A percentile compares a stretch with the other conserved stretches of the same genome.
phyloP scores from a whole-genome alignment of 30 jellyfish, hydroid and myxozoan genomes.

The Catostylus mosaicus region DNA sequence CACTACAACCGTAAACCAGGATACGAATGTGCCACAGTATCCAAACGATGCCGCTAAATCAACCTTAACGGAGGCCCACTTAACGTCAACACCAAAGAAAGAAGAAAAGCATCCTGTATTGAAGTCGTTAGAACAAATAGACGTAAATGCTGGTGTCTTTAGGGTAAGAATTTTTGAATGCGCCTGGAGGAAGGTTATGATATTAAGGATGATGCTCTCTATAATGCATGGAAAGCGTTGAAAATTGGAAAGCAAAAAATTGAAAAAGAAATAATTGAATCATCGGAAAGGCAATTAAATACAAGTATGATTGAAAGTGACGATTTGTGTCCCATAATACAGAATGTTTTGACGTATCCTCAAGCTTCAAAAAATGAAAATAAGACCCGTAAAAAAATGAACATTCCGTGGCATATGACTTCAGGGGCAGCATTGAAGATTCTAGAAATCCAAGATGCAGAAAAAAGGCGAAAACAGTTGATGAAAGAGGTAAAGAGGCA shows the following conservation, averaged over 20 bases:
- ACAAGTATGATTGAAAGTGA: no score
- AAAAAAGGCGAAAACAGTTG: no score
- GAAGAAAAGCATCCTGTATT: slow-evolving; percentile 5
- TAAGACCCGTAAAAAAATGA: no score
- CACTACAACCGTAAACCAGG: no score
- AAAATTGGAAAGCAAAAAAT: neutral
- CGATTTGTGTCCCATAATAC: slow-evolving; percentile 38
- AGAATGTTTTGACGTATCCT: no score
- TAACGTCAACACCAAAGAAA: slow-evolving; percentile 24
- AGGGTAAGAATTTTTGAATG: slow-evolving; percentile 7
- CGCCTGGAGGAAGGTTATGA: slow-evolving; percentile 39
- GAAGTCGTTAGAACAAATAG: slow-evolving; percentile 11
- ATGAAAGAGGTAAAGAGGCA: no score
- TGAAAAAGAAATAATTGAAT: neutral
- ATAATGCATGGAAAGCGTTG: slow-evolving; percentile 30
- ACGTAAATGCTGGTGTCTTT: neutral
- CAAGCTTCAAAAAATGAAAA: no score
- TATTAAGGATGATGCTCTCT: slow-evolving; percentile 33
- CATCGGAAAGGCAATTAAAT: neutral
- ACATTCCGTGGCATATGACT: no score
- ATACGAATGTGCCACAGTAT: no score
- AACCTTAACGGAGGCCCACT: neutral
- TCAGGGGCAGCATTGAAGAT: no score
- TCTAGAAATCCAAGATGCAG: no score
- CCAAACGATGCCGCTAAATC: neutral